Evolutionary conservation across 2,113 vertebrate genomes (phyloP).

Genomic region (Nyctibius bracteatus): DNA sequence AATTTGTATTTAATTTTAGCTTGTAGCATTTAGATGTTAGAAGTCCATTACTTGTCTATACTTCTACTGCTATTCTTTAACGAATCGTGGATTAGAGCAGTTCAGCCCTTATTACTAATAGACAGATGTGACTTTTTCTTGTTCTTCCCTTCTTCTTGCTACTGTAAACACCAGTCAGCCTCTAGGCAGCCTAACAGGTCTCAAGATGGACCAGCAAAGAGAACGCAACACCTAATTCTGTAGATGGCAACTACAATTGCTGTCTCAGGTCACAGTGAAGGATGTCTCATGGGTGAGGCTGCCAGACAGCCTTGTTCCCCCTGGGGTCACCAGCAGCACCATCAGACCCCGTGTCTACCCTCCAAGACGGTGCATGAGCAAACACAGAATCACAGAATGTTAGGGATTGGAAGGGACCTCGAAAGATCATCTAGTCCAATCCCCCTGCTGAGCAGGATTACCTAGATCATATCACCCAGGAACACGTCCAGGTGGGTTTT

Average conservation of each 20-base stretch:
- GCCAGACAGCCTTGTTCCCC: neutral
- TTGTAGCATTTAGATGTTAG: neutral
- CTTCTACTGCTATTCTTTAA: neutral
- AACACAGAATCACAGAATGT: too few species aligned
- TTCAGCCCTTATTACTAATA: neutral
- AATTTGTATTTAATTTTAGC: neutral
- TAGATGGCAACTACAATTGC: fast-evolving
- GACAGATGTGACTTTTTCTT: neutral
- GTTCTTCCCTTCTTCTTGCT: neutral
- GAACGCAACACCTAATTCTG: neutral
- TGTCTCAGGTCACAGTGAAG: neutral
- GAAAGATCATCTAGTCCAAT: too few species aligned
- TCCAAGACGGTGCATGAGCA: neutral
- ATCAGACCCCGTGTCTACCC: neutral
- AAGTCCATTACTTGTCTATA: neutral
- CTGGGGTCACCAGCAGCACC: neutral
- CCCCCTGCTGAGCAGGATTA: too few species aligned
- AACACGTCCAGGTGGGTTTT: too few species aligned
- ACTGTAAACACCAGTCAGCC: neutral
- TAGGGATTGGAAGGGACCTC: too few species aligned
- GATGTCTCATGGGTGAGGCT: neutral
- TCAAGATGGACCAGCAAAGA: neutral
- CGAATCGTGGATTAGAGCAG: neutral
- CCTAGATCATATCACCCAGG: too few species aligned
- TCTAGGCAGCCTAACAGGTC: neutral